Evolutionary conservation across 2,113 vertebrate genomes (phyloP).

Genomic region (Miniopterus natalensis): DNA sequence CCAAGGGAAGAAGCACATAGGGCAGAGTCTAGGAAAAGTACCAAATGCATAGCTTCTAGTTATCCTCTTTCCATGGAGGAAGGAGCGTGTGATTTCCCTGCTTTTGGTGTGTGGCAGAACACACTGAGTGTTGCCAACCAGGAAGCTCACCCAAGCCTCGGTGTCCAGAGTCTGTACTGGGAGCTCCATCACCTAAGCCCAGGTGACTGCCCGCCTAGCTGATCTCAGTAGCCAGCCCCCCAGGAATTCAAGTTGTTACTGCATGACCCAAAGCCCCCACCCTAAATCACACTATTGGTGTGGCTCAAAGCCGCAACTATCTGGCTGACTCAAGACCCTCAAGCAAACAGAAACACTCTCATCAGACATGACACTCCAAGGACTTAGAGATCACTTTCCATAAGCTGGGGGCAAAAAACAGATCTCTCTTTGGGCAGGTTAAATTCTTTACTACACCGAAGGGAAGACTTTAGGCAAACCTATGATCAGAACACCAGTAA

Average conservation of each 20-base stretch:
- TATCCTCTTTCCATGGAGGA: not conserved
- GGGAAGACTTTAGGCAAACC: not conserved
- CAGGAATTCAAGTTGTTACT: no score
- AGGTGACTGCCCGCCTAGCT: not conserved
- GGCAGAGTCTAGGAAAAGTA: not conserved
- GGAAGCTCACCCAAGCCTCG: not conserved
- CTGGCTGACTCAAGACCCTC: not conserved
- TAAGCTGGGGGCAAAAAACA: not conserved
- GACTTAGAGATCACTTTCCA: not conserved
- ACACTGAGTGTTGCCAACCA: not conserved
- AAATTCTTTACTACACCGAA: not conserved
- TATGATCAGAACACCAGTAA: not conserved
- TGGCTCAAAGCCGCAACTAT: not conserved
- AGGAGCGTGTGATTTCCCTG: not conserved
- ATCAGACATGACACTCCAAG: not conserved
- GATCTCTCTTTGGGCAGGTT: not conserved
- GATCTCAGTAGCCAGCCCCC: not conserved
- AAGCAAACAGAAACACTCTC: not conserved
- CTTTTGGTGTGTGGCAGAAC: not conserved
- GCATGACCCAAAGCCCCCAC: not conserved
- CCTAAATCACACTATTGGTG: not conserved
- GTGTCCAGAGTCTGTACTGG: not conserved
- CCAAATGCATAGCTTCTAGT: not conserved
- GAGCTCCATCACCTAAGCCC: not conserved
- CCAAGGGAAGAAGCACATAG: not conserved